Conservation (phyloP, 1,140 invertebrate species). For the Lineus longissimus region DNA sequence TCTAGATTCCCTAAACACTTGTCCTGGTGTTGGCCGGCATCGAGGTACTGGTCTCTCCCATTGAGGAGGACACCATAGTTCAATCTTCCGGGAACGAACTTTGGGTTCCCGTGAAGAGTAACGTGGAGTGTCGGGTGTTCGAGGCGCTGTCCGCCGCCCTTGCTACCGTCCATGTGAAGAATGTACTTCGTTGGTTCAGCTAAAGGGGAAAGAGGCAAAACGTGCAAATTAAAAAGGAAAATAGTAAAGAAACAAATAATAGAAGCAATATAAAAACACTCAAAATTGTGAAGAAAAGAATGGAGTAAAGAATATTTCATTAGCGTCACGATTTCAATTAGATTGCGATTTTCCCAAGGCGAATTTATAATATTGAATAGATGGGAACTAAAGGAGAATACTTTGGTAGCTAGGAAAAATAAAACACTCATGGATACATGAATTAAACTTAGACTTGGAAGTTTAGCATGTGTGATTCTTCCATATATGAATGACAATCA, state of each 20-base stretch:
- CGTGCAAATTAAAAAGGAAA: too few species aligned
- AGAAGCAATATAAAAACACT: too few species aligned
- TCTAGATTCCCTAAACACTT: slow-evolving; percentile 43
- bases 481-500: too few species aligned
- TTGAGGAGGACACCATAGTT: slow-evolving; percentile 37
- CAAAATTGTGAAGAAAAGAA: not conserved
- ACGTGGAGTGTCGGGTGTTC: slow-evolving; percentile 27
- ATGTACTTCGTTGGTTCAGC: slow-evolving; percentile 34
- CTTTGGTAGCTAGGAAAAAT: too few species aligned
- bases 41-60: slow-evolving; percentile 40
- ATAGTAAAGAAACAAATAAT: too few species aligned
- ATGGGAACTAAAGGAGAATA: too few species aligned
- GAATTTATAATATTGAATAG: too few species aligned
- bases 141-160: slow-evolving; percentile 24
- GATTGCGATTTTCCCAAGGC: too few species aligned
- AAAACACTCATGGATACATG: too few species aligned
- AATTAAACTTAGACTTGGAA: too few species aligned
- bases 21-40: slow-evolving; percentile 32
- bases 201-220: slow-evolving; percentile 20
- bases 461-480: too few species aligned
- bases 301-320: not conserved
- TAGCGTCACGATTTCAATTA: too few species aligned
- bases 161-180: slow-evolving; percentile 40
- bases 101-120: slow-evolving; percentile 24
- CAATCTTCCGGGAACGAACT: slow-evolving; percentile 38